These are phyloP conservation scores for Macrotis lagotis DNA, from an alignment of 2,113 vertebrate genomes.

Conservation along the genomic window DNA sequence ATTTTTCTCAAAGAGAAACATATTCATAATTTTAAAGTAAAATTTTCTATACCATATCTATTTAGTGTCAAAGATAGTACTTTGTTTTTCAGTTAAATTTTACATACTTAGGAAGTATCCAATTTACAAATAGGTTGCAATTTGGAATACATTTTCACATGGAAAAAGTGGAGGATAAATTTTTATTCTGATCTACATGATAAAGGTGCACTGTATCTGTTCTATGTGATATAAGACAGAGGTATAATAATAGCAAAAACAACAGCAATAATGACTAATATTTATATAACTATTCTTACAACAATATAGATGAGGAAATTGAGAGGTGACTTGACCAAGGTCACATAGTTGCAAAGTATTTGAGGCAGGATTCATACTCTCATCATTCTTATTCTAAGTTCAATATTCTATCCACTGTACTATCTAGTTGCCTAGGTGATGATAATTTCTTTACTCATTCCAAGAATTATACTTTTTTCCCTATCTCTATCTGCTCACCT, in stretches of 20 bases:
- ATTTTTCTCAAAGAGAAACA: background rate
- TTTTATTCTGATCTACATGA: slow-evolving; percentile 8
- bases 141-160: slow-evolving; percentile 51
- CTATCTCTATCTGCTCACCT: background rate
- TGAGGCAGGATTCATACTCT: background rate
- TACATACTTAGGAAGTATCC: slow-evolving; percentile 13
- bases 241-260: background rate
- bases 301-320: background rate
- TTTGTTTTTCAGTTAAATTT: background rate
- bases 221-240: background rate
- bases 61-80: background rate
- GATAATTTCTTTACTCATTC: background rate
- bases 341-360: background rate
- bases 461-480: background rate
- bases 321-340: background rate
- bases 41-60: background rate
- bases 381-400: background rate
- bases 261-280: background rate
- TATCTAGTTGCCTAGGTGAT: background rate
- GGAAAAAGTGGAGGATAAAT: slow-evolving; percentile 34
- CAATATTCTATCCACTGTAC: background rate
- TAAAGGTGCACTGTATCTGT: background rate
- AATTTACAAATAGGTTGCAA: slow-evolving; percentile 59
- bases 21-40: background rate
- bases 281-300: background rate